A percentile compares a stretch with the other conserved stretches of the same genome.
Evolutionary conservation across 2,797 vertebrate species (phyloP).

Genomic region (Naso thynnoides): DNA sequence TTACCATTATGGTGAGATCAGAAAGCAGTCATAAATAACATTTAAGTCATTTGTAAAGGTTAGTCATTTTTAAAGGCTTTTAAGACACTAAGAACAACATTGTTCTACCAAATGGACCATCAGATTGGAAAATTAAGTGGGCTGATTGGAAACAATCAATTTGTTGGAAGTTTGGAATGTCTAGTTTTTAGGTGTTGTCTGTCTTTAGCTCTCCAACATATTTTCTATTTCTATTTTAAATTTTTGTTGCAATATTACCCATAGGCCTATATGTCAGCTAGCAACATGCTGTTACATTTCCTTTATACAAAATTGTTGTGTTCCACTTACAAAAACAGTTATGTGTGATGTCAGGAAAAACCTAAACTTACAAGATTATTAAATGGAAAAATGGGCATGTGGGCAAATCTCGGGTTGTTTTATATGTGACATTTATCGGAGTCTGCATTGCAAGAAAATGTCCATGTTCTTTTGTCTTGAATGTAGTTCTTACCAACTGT

Average conservation of each 20-base stretch:
- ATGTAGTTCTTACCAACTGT: not conserved
- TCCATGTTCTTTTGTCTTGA: not conserved
- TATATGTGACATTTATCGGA: too few species aligned
- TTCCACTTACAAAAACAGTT: not conserved
- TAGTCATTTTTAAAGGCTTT: not conserved
- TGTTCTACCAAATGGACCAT: not conserved
- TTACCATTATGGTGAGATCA: not conserved
- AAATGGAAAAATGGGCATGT: not conserved
- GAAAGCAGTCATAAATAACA: not conserved
- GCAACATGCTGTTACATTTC: too few species aligned
- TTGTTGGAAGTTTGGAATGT: not conserved
- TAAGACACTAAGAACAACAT: not conserved
- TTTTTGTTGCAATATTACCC: too few species aligned
- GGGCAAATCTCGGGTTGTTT: too few species aligned
- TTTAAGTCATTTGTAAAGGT: not conserved
- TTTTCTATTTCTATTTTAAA: too few species aligned
- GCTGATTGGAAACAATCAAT: not conserved
- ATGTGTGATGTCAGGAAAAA: not conserved
- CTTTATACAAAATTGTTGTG: not conserved
- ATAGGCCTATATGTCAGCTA: too few species aligned
- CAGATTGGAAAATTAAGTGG: not conserved
- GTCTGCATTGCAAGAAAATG: too few species aligned
- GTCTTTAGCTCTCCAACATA: not conserved
- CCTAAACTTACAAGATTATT: too few species aligned
- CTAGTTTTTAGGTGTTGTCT: not conserved